Evolutionary conservation across 2,797 vertebrate genomes (phyloP).

Genomic region (Smutsia gigantea): DNA sequence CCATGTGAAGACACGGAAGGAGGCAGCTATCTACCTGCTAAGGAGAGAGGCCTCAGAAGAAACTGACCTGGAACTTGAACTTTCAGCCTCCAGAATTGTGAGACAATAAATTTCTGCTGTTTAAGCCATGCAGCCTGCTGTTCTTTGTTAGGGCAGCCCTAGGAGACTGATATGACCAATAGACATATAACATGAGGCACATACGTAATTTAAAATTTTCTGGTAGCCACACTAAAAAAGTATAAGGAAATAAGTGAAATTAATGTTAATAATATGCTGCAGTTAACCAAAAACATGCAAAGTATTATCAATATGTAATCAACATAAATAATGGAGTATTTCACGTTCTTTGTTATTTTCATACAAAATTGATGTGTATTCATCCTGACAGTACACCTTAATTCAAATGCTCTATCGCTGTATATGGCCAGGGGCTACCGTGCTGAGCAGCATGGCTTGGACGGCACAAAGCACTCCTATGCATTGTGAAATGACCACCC

Average conservation of each 20-base stretch:
- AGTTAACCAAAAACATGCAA: not conserved
- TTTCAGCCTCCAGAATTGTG: not conserved
- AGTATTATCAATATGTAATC: not conserved
- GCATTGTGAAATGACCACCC: not conserved
- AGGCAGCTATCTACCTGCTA: not conserved
- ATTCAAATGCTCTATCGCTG: not conserved
- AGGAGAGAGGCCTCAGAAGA: not conserved
- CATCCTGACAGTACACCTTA: not conserved
- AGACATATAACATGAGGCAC: not conserved
- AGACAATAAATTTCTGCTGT: not conserved
- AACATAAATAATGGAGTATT: not conserved
- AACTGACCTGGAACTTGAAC: not conserved
- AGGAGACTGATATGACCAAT: not conserved
- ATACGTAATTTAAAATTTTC: not conserved
- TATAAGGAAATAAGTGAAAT: not conserved
- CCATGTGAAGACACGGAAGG: not conserved
- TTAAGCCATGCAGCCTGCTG: not conserved
- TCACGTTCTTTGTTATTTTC: not conserved
- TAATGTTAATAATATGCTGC: not conserved
- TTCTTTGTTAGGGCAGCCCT: not conserved
- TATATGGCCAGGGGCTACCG: not conserved
- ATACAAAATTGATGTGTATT: not conserved
- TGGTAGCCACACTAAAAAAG: not conserved
- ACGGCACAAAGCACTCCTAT: not conserved
- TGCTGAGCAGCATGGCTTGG: not conserved